A percentile compares a stretch with the other conserved stretches of the same genome.
These are phyloP conservation scores for Polydrusus pterygomalis DNA, from an alignment of 2,888 invertebrate genomes.

Conservation along the genomic window DNA sequence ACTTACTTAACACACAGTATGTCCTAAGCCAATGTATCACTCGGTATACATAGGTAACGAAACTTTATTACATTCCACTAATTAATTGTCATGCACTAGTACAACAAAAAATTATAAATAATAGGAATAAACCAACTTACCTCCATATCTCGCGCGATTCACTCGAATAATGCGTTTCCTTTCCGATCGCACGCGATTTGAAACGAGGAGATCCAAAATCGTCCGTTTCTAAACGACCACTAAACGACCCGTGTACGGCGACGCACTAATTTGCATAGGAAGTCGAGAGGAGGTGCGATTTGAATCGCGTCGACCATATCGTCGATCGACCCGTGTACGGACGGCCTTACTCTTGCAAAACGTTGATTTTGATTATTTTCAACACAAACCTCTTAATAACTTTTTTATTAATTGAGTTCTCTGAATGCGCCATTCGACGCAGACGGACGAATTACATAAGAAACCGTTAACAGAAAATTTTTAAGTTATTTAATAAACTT, in stretches of 20 bases:
- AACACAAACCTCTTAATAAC: too few relatives aligned
- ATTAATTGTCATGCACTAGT: neutral
- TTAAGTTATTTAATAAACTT: too few relatives aligned
- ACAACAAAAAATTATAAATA: constrained; percentile 1
- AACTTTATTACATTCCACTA: neutral
- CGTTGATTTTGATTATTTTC: too few relatives aligned
- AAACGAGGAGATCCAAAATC: constrained; percentile 22
- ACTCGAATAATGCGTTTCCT: constrained; percentile 8
- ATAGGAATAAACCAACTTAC: neutral
- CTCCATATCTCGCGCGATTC: neutral
- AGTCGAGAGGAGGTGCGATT: constrained; percentile 2
- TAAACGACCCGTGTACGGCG: constrained; percentile 2
- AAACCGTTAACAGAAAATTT: too few relatives aligned
- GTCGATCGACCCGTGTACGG: neutral
- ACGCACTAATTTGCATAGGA: constrained; percentile 9
- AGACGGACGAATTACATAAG: too few relatives aligned
- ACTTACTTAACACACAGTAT: too few relatives aligned
- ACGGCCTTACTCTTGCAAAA: too few relatives aligned
- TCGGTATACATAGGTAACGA: too few relatives aligned
- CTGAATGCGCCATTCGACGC: too few relatives aligned
- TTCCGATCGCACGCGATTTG: constrained; percentile 4
- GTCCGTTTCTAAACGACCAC: constrained; percentile 26
- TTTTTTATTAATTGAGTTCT: too few relatives aligned
- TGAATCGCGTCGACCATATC: neutral
- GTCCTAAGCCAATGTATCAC: too few relatives aligned